Base-by-base conservation (phyloP, 2,113 vertebrate species). In the Tetraodon nigroviridis region DNA sequence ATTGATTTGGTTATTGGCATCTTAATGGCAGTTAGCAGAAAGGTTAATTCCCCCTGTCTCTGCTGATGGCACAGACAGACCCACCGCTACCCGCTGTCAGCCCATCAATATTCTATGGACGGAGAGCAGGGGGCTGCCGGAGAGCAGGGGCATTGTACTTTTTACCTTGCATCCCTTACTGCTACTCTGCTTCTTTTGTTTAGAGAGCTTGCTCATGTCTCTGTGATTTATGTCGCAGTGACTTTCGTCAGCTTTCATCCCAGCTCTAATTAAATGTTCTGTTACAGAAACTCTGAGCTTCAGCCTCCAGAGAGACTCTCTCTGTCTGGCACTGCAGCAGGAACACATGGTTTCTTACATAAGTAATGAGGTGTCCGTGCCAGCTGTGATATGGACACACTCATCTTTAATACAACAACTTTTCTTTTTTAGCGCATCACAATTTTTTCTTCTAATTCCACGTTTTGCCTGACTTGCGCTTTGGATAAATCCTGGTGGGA, bases 331-430 rank as follows among this genome's bases (percentile, higher is more conserved):
- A 19, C 52, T 60, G 75, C 58, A 66, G 80, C 67, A 56, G 61
- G 69, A 76, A 76, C 62, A 84, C 73, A 61, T 55, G 58, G 40
- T 61, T 65, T 71, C 69, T 57, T 87, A 65, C 87, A 86, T 88
- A 76, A 84, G 69, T 82, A 73, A 86, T 86, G 82, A 87, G 79
- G 58, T 73, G 54, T 64, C 69, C 76, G 72, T 77, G 67, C 62
- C 79, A 76, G 81, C 84, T 85, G 80, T 42, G 68, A 81, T 76
- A 72, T 78, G 76, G 64, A 66, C 67, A 44, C 73, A 15, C 79
- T 83, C 61, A 77, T 84, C 73, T 82, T 80, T 85, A 75, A 82
- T 73, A 82, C 77, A 85, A 66, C 64, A 76, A 75, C 52, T 71
- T 82, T 71, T 69, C 40, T 46, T 55, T 82, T 13, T n/a, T 15